A percentile compares a stretch with the other conserved stretches of the same genome.
phyloP scores from a whole-genome alignment of 2,113 vertebrate species.

The Numida meleagris region DNA sequence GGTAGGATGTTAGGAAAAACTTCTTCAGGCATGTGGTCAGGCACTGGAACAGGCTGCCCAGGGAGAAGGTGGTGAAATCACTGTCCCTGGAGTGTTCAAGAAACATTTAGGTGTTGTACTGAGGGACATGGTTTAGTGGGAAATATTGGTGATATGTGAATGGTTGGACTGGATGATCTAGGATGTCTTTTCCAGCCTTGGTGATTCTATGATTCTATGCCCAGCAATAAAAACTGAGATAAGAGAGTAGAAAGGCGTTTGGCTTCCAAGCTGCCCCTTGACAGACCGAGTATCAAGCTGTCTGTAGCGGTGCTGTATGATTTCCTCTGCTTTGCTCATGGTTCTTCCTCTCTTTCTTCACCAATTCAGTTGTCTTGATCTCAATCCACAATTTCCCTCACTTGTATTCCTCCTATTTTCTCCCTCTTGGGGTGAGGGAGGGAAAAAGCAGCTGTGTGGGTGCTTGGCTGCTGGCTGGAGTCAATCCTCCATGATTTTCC shows the following conservation, averaged over 20 bases:
- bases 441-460: background rate
- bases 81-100: too few relatives aligned
- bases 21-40: too few relatives aligned
- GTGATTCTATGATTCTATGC: too few relatives aligned
- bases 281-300: accelerated
- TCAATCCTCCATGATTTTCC: background rate
- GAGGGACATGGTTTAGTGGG: too few relatives aligned
- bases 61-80: too few relatives aligned
- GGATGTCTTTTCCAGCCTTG: too few relatives aligned
- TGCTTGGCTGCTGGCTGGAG: background rate
- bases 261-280: background rate
- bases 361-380: background rate
- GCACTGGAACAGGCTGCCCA: too few relatives aligned
- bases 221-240: background rate
- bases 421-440: accelerated
- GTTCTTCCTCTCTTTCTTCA: accelerated
- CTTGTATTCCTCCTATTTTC: background rate
- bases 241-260: background rate
- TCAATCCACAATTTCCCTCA: background rate
- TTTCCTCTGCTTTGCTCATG: background rate
- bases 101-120: too few relatives aligned
- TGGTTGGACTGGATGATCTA: too few relatives aligned
- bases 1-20: too few relatives aligned
- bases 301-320: too few relatives aligned
- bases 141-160: too few relatives aligned